Evolutionary conservation across 1,140 invertebrate genomes (phyloP), one percentile per base, ranked within the genome.

Genomic region (Macrotrachela quadricornifera): DNA sequence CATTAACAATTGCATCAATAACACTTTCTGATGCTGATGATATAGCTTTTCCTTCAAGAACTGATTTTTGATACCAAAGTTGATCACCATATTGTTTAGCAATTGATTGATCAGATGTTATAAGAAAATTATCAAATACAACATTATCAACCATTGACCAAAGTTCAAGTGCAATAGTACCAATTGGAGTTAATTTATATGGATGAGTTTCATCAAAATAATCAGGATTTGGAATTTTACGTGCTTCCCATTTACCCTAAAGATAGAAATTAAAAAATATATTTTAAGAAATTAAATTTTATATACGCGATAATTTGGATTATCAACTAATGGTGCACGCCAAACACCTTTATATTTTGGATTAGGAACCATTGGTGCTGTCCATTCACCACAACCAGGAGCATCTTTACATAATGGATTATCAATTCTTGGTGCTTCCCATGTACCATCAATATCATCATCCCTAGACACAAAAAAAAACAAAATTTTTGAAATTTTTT

Each of bases 61-160:
- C 76, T 11, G 77, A 75, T 65, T 92, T 94, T 21, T 90, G 69
- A 51, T 80, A 77, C 72, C 83, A 96, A 0, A 85, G 88, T 56
- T 81, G 77, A 49, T 73, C 70, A 12, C 87, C 80, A 78, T 83
- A 92, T 46, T 80, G 71, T 39, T 79, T 73, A 2, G 86, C 84
- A 1, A 83, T 75, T 14, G 70, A 71, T 53, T 78, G 70, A 60
- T 84, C 79, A 66, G 94, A 84, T 1, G 87, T 84, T 53, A 97
- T 77, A 40, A 97, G 73, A 38, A 97, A 75, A 69, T 97, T 96
- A 69, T 99, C 92, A 71, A 73, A 73, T 13, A 71, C 55, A 60
- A 97, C 85, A 59, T 80, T 77, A 58, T 84, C 79, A 0, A 85
- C 88, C 84, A 97, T 96, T 1, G 90, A 90, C 92, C 92, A 97